phyloP scores from a whole-genome alignment of 2,888 invertebrate genomes.

The Drosophila pegasa region DNA sequence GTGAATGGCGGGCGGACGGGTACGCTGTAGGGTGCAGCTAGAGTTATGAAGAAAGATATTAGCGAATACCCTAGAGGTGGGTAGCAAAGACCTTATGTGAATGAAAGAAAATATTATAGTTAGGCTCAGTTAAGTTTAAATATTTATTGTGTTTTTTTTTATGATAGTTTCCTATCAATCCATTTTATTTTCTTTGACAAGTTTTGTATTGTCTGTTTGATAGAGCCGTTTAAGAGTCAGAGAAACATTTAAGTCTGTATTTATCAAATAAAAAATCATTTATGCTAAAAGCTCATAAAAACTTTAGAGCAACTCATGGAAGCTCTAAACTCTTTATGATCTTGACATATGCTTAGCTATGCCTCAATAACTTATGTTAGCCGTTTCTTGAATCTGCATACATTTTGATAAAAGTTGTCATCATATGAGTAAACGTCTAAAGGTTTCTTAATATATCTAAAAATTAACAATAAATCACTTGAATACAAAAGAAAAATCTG shows the following conservation, averaged over 20 bases:
- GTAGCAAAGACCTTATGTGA: accelerated
- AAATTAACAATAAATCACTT: conserved; percentile 2
- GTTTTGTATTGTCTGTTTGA: neutral
- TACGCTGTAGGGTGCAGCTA: conserved; percentile 51
- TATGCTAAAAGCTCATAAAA: neutral
- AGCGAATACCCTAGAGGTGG: neutral
- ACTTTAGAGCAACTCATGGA: too few relatives aligned
- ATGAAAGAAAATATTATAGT: too few relatives aligned
- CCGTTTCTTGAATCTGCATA: neutral
- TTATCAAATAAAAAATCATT: neutral
- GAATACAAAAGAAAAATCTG: neutral
- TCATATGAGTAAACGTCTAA: neutral
- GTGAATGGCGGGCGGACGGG: conserved; percentile 5
- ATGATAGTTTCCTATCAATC: neutral
- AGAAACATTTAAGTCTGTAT: neutral
- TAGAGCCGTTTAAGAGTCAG: too few relatives aligned
- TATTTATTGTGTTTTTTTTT: too few relatives aligned
- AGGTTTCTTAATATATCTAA: neutral
- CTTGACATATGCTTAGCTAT: neutral
- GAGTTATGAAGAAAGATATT: neutral
- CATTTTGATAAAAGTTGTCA: neutral
- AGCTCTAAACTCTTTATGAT: too few relatives aligned
- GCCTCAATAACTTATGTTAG: neutral
- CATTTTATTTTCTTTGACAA: neutral
- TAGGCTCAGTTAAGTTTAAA: too few relatives aligned